Conservation (phyloP, 2,888 invertebrate genomes). For the Idaea biselata region DNA sequence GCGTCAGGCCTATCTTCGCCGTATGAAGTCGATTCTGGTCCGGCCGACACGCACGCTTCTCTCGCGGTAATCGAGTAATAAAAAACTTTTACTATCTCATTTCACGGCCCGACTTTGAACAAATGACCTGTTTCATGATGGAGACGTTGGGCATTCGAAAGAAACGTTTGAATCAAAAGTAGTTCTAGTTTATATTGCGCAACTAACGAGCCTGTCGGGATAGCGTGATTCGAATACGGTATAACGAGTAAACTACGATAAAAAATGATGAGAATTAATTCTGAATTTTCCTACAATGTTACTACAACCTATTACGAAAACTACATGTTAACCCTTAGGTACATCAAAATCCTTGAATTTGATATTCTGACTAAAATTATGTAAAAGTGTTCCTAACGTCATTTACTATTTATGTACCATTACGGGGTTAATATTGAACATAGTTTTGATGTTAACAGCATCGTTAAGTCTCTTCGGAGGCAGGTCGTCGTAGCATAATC, state of each 20-base stretch:
- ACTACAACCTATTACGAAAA: not conserved
- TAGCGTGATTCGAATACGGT: not conserved
- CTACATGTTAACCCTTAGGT: not conserved
- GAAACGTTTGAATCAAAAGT: constrained; percentile 28
- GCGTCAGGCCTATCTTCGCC: not conserved
- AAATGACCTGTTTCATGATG: constrained; percentile 44
- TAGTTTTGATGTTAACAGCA: no score
- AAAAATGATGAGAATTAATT: not conserved
- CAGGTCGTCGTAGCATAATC: no score
- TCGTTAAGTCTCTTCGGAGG: no score
- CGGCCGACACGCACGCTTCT: constrained; percentile 31
- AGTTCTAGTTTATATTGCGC: constrained; percentile 21
- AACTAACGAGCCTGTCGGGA: constrained; percentile 16
- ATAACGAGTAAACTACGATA: constrained; percentile 20
- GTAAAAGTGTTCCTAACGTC: no score
- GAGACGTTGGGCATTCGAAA: constrained; percentile 35
- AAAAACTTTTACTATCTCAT: constrained; percentile 68
- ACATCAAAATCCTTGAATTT: not conserved
- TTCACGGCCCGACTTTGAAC: constrained; percentile 61
- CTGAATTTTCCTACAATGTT: not conserved
- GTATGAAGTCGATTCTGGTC: constrained; percentile 13
- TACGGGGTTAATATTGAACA: no score
- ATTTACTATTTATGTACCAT: no score
- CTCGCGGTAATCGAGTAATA: constrained; percentile 52
- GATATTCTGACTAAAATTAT: not conserved